Conservation (phyloP, 2,888 invertebrate genomes). For the Aradus depressus region DNA sequence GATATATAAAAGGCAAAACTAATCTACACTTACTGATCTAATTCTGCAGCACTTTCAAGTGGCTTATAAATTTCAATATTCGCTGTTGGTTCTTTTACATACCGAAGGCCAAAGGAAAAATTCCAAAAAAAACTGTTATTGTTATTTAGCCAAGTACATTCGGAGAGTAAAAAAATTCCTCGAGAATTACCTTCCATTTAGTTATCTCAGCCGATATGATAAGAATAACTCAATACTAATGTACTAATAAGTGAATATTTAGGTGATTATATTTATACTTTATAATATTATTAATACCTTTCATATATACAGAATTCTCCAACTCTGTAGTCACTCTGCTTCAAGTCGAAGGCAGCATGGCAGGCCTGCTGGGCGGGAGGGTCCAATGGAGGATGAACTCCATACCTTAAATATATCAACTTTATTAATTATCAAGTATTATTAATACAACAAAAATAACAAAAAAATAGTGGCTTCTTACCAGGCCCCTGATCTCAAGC, state of each 20-base stretch:
- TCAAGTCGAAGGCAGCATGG: slow-evolving; percentile 44
- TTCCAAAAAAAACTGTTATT: too few species aligned
- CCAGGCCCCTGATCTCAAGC: slow-evolving; percentile 37
- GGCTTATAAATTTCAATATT: too few species aligned
- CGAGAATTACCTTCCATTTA: too few species aligned
- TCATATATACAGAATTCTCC: slow-evolving; percentile 62
- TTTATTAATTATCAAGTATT: neutral
- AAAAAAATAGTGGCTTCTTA: slow-evolving; percentile 31
- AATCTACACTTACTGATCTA: too few species aligned
- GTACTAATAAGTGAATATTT: neutral
- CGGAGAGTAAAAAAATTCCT: too few species aligned
- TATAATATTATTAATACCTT: slow-evolving; percentile 38
- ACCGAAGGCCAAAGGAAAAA: too few species aligned
- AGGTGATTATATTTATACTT: neutral
- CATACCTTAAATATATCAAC: slow-evolving; percentile 17
- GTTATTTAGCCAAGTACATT: too few species aligned
- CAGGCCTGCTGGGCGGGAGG: slow-evolving; percentile 40
- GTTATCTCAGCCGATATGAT: neutral
- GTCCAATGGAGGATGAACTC: slow-evolving; percentile 33
- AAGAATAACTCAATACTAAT: neutral
- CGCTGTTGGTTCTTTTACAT: too few species aligned
- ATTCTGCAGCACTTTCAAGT: too few species aligned
- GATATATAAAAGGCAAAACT: too few species aligned
- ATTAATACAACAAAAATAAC: slow-evolving; percentile 19
- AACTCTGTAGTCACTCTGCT: slow-evolving; percentile 51